phyloP scores from a whole-genome alignment of 2,797 vertebrate species.

The Amblyopsis hoosieri region DNA sequence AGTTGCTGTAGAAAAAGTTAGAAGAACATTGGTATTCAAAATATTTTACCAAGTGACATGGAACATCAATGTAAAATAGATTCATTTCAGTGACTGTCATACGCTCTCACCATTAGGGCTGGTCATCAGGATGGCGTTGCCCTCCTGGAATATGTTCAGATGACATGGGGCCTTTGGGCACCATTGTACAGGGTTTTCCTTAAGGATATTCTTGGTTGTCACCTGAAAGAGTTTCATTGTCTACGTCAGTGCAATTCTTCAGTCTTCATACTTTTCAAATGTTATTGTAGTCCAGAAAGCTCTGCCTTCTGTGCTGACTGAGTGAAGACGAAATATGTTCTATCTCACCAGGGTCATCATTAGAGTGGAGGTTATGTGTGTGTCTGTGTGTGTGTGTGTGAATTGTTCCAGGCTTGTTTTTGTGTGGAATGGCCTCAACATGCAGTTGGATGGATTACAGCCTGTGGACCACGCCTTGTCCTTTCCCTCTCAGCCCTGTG shows the following conservation, averaged over 20 bases:
- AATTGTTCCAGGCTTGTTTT: background rate
- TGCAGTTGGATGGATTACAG: slow-evolving; percentile 39
- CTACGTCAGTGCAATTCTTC: background rate
- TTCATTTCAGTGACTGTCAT: background rate
- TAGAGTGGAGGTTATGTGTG: slow-evolving; percentile 4
- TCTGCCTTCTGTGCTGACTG: background rate
- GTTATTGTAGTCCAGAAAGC: background rate
- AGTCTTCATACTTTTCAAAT: background rate
- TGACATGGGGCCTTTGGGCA: slow-evolving; percentile 37
- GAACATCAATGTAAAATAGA: background rate
- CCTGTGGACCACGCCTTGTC: slow-evolving; percentile 52
- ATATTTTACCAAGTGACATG: background rate
- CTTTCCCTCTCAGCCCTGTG: slow-evolving; percentile 36
- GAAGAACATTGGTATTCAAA: background rate
- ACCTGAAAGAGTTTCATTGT: slow-evolving; percentile 33
- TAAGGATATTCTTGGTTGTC: slow-evolving; percentile 21
- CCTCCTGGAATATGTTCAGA: slow-evolving; percentile 56
- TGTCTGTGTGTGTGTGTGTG: background rate
- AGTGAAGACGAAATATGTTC: background rate
- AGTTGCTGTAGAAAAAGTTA: slow-evolving; percentile 38
- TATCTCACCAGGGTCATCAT: background rate
- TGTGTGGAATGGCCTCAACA: slow-evolving; percentile 36
- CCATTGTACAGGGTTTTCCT: background rate
- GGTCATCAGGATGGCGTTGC: background rate
- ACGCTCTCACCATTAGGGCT: slow-evolving; percentile 42